Percentiles rank a stretch among this genome's conserved stretches.
Evolutionary conservation across 2,888 invertebrate species (phyloP).

Genomic region (Dromius quadrimaculatus): DNA sequence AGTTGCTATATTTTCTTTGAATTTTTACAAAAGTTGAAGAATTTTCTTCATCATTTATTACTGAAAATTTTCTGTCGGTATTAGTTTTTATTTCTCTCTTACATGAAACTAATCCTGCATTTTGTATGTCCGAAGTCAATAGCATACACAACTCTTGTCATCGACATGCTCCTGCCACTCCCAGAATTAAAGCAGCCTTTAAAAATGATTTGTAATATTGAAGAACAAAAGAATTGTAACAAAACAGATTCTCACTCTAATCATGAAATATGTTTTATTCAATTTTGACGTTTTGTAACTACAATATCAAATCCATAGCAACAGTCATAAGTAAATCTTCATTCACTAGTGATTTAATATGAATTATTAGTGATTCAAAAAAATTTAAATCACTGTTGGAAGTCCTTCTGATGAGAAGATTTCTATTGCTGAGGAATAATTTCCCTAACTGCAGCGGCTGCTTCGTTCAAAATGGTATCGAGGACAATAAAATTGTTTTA

Average conservation of each 20-base stretch:
- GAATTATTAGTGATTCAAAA: too few species aligned
- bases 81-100: conserved; percentile 14
- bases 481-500: too few species aligned
- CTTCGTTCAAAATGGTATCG: too few species aligned
- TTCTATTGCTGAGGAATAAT: too few species aligned
- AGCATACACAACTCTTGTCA: conserved; percentile 3
- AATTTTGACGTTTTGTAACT: too few species aligned
- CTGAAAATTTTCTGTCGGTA: conserved; percentile 9
- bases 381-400: too few species aligned
- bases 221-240: not conserved
- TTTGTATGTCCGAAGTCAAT: not conserved
- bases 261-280: conserved; percentile 1
- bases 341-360: too few species aligned
- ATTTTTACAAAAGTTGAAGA: conserved; percentile 21
- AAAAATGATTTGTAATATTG: not conserved
- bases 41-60: conserved; percentile 22
- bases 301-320: too few species aligned
- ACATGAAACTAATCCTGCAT: not conserved
- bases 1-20: conserved; percentile 43
- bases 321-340: too few species aligned
- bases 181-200: conserved; percentile 7
- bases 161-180: conserved; percentile 5
- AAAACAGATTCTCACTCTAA: not conserved
- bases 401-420: too few species aligned
- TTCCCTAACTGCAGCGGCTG: too few species aligned